A percentile compares a stretch with the other conserved stretches of the same genome.
Evolutionary conservation across 2,888 invertebrate genomes (phyloP).

Genomic region (Meiosimyza decipiens): DNA sequence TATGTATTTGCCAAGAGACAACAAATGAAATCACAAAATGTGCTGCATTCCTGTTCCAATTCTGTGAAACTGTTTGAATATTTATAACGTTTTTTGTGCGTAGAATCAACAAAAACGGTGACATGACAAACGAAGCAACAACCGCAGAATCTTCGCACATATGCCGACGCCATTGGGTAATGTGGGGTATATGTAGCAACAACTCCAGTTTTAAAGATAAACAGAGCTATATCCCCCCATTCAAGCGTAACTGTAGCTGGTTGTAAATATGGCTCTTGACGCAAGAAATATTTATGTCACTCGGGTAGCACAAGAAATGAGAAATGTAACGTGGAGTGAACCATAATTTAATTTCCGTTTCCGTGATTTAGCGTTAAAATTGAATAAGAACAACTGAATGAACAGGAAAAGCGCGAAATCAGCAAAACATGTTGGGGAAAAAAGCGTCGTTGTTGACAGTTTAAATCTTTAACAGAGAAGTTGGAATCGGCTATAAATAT

Average conservation of each 20-base stretch:
- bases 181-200: slow-evolving; percentile 4
- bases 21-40: not conserved
- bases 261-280: slow-evolving; percentile 61
- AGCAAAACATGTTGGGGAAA: slow-evolving; percentile 32
- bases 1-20: not conserved
- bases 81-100: slow-evolving; percentile 32
- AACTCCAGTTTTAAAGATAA: slow-evolving; percentile 25
- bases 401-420: slow-evolving; percentile 28
- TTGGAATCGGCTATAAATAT: too few species aligned
- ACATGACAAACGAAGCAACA: slow-evolving; percentile 58
- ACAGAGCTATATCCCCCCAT: too few species aligned
- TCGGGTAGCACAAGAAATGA: not conserved
- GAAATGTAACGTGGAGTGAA: slow-evolving; percentile 1
- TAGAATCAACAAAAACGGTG: slow-evolving; percentile 18
- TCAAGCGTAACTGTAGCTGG: not conserved
- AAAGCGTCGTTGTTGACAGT: slow-evolving; percentile 16
- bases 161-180: slow-evolving; percentile 43
- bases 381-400: not conserved
- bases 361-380: slow-evolving; percentile 40
- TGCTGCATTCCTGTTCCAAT: not conserved
- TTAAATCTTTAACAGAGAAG: not conserved
- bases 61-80: slow-evolving; percentile 37
- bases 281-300: slow-evolving; percentile 54
- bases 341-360: slow-evolving; percentile 42
- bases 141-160: slow-evolving; percentile 42